A percentile compares a stretch with the other conserved stretches of the same genome.
Evolutionary conservation across 2,888 invertebrate genomes (phyloP).

Genomic region (Erynnis tages): DNA sequence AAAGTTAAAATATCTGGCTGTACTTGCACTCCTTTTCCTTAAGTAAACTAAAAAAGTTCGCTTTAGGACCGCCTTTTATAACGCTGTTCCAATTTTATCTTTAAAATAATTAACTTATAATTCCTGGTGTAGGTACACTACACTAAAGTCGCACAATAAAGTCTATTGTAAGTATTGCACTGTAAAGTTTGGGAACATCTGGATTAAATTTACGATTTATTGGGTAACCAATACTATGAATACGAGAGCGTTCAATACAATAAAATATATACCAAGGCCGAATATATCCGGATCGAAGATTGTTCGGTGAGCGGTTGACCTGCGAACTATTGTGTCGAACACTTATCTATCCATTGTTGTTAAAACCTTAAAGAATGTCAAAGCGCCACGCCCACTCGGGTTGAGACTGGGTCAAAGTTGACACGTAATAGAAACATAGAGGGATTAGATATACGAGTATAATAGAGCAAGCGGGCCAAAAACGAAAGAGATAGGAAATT

Average conservation of each 20-base stretch:
- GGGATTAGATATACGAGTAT: conserved; percentile 31
- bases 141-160: too few relatives aligned
- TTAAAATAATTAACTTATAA: too few relatives aligned
- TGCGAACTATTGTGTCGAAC: conserved; percentile 71
- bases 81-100: too few relatives aligned
- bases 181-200: too few relatives aligned
- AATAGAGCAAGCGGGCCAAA: too few relatives aligned
- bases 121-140: too few relatives aligned
- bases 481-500: too few relatives aligned
- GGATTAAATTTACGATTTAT: conserved; percentile 30
- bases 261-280: conserved; percentile 69
- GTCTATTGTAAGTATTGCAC: too few relatives aligned
- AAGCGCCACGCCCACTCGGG: conserved; percentile 53
- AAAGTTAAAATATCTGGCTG: too few relatives aligned
- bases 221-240: conserved; percentile 45
- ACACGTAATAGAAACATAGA: conserved; percentile 29
- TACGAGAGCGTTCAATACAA: conserved; percentile 47
- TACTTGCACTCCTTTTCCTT: too few relatives aligned
- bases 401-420: conserved; percentile 44
- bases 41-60: too few relatives aligned
- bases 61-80: too few relatives aligned
- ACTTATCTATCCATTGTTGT: conserved; percentile 50
- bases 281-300: conserved; percentile 67
- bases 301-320: conserved; percentile 65
- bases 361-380: conserved; percentile 68